These are phyloP conservation scores for Cydia pomonella DNA, from an alignment of 1,140 invertebrate genomes.

Conservation along the genomic window DNA sequence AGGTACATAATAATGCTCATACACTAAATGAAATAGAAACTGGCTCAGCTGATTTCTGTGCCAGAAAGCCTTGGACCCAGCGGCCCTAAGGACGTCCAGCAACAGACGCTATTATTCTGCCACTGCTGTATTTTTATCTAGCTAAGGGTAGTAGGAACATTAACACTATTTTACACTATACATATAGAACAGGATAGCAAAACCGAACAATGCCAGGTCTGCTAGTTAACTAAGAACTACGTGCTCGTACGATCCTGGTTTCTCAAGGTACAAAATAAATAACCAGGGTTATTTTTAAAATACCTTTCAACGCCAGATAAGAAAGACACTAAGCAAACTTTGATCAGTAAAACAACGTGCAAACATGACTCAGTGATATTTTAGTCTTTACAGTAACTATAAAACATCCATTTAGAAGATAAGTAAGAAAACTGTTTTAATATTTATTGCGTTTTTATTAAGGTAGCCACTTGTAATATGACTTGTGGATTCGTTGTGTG, in stretches of 20 bases:
- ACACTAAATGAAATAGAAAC: no score
- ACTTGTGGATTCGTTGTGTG: background rate
- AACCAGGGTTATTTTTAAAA: background rate
- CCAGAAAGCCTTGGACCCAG: no score
- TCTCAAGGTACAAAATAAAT: background rate
- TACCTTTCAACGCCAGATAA: background rate
- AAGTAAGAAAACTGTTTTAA: background rate
- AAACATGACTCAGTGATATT: slow-evolving; percentile 6
- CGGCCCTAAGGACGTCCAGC: no score
- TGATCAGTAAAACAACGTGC: background rate
- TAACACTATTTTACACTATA: no score
- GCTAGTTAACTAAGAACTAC: no score
- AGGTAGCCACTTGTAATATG: background rate
- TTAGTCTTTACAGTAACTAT: background rate
- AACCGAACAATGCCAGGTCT: no score
- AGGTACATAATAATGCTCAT: no score
- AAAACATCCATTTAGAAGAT: background rate
- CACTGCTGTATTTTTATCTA: no score
- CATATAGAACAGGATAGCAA: no score
- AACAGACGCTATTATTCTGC: no score
- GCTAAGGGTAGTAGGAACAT: no score
- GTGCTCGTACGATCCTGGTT: background rate
- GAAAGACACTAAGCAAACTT: slow-evolving; percentile 15
- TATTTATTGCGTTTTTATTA: slow-evolving; percentile 3
- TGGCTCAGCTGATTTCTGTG: no score